A percentile compares a stretch with the other conserved stretches of the same genome.
Conservation (phyloP, 2,888 invertebrate genomes). For the Leistus spinibarbis region DNA sequence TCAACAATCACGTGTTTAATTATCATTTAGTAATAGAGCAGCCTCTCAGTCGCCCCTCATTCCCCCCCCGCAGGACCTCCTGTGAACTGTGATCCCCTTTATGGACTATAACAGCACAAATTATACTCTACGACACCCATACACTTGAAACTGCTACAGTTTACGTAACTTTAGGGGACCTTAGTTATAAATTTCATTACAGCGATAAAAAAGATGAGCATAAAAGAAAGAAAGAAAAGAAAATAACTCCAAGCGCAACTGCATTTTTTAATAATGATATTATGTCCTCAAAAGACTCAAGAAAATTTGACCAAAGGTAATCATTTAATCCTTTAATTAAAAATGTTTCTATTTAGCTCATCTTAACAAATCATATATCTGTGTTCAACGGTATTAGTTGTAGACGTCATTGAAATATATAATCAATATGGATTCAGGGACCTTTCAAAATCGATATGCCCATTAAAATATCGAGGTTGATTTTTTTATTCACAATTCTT, state of each 20-base stretch:
- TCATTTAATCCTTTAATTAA: no score
- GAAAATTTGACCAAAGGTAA: neutral
- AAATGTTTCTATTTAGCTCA: neutral
- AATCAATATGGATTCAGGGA: no score
- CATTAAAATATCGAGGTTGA: no score
- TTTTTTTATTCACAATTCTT: no score
- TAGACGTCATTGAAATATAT: no score
- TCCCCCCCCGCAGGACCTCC: neutral
- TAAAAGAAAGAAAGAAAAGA: neutral
- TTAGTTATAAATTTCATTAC: slow-evolving; percentile 9
- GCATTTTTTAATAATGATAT: slow-evolving; percentile 17
- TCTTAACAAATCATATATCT: neutral
- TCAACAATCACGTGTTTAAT: slow-evolving; percentile 7
- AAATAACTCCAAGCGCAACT: neutral
- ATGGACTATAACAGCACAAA: slow-evolving; percentile 4
- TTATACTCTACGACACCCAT: slow-evolving; percentile 7
- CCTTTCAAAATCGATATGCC: no score
- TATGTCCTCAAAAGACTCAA: neutral
- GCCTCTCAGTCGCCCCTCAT: neutral
- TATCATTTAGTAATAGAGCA: slow-evolving; percentile 3
- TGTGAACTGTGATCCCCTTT: neutral
- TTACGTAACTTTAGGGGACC: neutral
- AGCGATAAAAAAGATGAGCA: slow-evolving; percentile 5
- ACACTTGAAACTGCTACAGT: neutral
- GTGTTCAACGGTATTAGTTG: neutral